Percentiles rank a stretch among this genome's conserved stretches.
Conservation (phyloP, 2,113 vertebrate genomes). For the Phalacrocorax aristotelis region DNA sequence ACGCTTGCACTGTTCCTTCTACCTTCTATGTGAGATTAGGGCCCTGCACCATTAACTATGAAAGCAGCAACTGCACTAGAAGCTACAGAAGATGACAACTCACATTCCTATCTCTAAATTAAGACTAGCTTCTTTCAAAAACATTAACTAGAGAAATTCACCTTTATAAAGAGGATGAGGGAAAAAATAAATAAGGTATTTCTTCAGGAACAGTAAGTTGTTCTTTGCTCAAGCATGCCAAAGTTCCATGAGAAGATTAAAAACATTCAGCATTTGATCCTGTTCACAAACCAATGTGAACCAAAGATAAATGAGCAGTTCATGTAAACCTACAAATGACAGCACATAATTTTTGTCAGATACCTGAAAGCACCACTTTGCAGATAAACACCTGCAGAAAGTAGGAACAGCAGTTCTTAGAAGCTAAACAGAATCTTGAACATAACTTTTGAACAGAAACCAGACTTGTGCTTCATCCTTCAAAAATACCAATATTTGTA, state of each 20-base stretch:
- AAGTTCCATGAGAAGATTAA: neutral
- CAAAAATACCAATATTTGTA: neutral
- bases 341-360: neutral
- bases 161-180: neutral
- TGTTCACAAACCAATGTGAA: neutral
- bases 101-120: neutral
- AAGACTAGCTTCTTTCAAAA: neutral
- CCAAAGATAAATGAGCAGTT: neutral
- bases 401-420: neutral
- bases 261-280: neutral
- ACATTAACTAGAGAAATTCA: neutral
- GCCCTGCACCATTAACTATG: neutral
- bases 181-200: neutral
- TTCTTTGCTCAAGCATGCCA: neutral
- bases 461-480: neutral
- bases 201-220: neutral
- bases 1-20: neutral
- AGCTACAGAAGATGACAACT: neutral
- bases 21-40: rapidly evolving
- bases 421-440: neutral
- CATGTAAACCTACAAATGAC: neutral
- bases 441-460: neutral
- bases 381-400: neutral
- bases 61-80: neutral
- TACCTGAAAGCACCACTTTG: neutral